These are phyloP conservation scores for Ylistrum balloti DNA, from an alignment of 1,140 invertebrate species.

Conservation along the genomic window DNA sequence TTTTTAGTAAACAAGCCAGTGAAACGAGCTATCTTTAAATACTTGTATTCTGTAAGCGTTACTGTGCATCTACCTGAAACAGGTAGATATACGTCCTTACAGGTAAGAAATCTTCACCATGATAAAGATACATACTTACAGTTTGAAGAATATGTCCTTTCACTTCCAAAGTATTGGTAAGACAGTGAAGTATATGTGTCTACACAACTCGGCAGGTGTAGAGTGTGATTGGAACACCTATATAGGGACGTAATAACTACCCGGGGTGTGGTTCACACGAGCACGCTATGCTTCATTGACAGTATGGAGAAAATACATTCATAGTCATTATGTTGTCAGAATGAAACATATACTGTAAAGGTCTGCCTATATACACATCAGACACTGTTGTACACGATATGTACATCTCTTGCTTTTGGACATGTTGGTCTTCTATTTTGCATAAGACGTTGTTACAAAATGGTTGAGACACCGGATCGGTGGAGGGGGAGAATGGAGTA, in stretches of 20 bases:
- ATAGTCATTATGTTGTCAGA: background rate
- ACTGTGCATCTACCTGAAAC: no score
- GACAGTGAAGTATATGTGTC: background rate
- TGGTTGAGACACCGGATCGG: no score
- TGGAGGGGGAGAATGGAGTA: no score
- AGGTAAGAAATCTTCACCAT: background rate
- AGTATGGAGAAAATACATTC: background rate
- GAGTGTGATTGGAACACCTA: background rate
- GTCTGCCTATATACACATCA: background rate
- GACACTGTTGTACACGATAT: background rate
- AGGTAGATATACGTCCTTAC: no score
- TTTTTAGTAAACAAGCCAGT: no score
- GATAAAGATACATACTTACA: background rate
- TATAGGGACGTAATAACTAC: background rate
- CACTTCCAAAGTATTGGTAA: background rate
- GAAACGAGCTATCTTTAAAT: no score
- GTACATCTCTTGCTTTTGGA: no score
- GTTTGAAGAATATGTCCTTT: background rate
- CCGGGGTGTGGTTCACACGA: background rate
- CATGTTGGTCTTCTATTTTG: no score
- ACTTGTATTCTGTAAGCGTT: no score
- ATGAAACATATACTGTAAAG: background rate
- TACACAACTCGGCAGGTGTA: background rate
- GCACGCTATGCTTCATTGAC: slow-evolving; percentile 29
- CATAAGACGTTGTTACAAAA: no score